A percentile compares a stretch with the other conserved stretches of the same genome.
phyloP scores from a whole-genome alignment of 2,113 vertebrate species.

The Python bivittatus region DNA sequence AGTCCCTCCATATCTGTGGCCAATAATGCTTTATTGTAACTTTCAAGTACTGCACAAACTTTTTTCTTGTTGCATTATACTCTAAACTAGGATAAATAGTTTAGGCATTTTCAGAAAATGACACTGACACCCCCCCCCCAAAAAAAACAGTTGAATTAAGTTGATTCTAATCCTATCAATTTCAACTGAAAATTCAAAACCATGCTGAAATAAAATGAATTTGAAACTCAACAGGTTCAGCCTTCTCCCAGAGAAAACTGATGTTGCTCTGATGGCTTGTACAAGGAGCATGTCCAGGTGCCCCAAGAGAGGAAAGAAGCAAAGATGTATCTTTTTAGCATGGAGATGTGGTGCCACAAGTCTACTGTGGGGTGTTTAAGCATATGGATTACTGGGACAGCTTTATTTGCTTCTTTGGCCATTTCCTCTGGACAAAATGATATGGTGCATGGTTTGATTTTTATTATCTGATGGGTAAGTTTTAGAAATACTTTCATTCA shows the following conservation, averaged over 20 bases:
- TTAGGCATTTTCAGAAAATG: slow-evolving; percentile 35
- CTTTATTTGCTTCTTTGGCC: background rate
- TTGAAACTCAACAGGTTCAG: background rate
- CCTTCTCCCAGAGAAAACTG: background rate
- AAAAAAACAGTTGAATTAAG: background rate
- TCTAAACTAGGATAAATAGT: slow-evolving; percentile 34
- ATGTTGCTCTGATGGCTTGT: background rate
- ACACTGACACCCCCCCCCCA: no score
- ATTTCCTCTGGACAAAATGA: background rate
- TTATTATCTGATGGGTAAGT: background rate
- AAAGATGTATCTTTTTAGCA: background rate
- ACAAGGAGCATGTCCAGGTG: background rate
- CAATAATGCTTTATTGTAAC: slow-evolving; percentile 55
- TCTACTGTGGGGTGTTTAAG: background rate
- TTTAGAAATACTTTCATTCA: background rate
- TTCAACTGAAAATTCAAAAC: background rate
- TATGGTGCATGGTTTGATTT: background rate
- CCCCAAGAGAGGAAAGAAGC: background rate
- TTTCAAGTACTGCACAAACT: slow-evolving; percentile 45
- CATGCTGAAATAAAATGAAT: background rate
- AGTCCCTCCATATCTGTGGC: slow-evolving; percentile 52
- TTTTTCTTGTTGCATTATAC: slow-evolving; percentile 36
- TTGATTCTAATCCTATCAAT: background rate
- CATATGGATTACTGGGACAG: background rate
- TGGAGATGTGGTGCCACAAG: background rate